These are phyloP conservation scores for Zeugodacus cucurbitae DNA, from an alignment of 1,140 invertebrate genomes.

Conservation along the genomic window DNA sequence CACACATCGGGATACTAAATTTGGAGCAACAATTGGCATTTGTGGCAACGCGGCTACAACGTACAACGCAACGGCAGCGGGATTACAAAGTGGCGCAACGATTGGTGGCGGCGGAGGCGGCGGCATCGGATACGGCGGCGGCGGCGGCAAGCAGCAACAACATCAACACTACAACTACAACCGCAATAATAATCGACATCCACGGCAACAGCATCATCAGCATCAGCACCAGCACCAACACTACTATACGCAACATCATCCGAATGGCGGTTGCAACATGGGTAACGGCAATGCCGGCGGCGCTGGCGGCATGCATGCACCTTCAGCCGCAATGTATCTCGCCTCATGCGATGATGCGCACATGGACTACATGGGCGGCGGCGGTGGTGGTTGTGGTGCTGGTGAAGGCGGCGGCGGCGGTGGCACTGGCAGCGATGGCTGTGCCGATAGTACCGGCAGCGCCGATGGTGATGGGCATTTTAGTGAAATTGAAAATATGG, in stretches of 20 bases:
- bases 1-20: constrained; percentile 84
- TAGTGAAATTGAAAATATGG: constrained; percentile 68
- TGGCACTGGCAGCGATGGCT: constrained; percentile 52
- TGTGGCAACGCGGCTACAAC: constrained; percentile 58
- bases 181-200: background rate
- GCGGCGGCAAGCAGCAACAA: constrained; percentile 40
- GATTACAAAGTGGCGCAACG: constrained; percentile 41
- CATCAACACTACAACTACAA: constrained; percentile 37
- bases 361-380: constrained; percentile 50
- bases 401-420: constrained; percentile 46
- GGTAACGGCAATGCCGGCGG: constrained; percentile 41
- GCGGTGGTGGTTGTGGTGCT: constrained; percentile 41
- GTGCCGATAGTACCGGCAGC: constrained; percentile 51
- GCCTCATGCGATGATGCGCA: constrained; percentile 52
- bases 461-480: constrained; percentile 67
- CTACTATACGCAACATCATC: constrained; percentile 46
- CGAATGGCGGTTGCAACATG: constrained; percentile 48
- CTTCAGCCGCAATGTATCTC: constrained; percentile 43
- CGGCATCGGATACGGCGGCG: constrained; percentile 44
- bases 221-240: constrained; percentile 42
- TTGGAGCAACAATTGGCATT: constrained; percentile 68
- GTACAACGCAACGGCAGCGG: constrained; percentile 46
- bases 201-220: constrained; percentile 47
- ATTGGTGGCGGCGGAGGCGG: constrained; percentile 53
- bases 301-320: background rate